phyloP scores from a whole-genome alignment of 2,797 vertebrate species.

The Cyprinella venusta region DNA sequence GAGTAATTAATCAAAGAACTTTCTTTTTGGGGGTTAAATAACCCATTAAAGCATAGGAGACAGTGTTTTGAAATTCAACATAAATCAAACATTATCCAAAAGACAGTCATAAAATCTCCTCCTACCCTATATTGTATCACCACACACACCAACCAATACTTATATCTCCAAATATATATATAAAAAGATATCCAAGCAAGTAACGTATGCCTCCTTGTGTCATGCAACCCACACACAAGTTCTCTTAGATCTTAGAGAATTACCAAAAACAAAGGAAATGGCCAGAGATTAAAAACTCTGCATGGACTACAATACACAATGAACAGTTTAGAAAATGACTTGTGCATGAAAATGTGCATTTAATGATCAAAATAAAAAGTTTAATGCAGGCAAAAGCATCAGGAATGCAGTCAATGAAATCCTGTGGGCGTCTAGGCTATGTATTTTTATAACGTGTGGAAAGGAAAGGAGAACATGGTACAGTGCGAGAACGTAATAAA shows the following conservation, averaged over 20 bases:
- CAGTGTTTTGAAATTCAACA: background rate
- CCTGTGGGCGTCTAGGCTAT: background rate
- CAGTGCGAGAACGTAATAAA: background rate
- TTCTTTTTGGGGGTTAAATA: too few species aligned
- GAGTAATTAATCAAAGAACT: too few species aligned
- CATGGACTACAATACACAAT: background rate
- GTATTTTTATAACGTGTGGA: background rate
- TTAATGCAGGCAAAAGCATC: background rate
- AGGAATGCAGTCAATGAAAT: background rate
- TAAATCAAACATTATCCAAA: conserved; percentile 1
- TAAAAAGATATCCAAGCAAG: background rate
- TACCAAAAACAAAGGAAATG: background rate
- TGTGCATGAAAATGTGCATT: too few species aligned
- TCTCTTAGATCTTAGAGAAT: background rate
- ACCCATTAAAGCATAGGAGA: background rate
- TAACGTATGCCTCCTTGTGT: background rate
- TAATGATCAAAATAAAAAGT: background rate
- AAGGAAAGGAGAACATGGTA: background rate
- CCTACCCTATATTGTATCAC: background rate
- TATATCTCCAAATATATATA: background rate
- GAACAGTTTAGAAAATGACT: background rate
- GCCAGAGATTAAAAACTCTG: background rate
- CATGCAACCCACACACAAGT: background rate
- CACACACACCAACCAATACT: background rate
- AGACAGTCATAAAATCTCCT: background rate